A percentile compares a stretch with the other conserved stretches of the same genome.
Conservation (phyloP, 2,888 invertebrate genomes). For the Scotopteryx bipunctaria region DNA sequence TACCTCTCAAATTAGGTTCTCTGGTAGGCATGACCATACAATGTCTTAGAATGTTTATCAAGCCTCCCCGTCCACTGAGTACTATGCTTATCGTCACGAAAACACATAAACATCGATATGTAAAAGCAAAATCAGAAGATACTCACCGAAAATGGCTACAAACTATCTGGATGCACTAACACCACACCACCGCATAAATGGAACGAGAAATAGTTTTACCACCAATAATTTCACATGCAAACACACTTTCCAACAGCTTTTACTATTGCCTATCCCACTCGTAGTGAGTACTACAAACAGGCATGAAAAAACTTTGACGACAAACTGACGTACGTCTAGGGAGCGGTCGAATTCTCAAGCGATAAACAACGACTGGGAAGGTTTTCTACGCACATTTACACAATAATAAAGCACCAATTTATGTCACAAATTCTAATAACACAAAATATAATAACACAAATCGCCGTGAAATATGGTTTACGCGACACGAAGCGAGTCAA, state of each 20-base stretch:
- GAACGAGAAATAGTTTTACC: slow-evolving; percentile 77
- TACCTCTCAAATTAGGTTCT: slow-evolving; percentile 18
- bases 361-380: slow-evolving; percentile 48
- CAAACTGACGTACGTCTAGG: slow-evolving; percentile 77
- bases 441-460: slow-evolving; percentile 63
- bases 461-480: slow-evolving; percentile 66
- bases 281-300: slow-evolving; percentile 73
- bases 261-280: slow-evolving; percentile 76
- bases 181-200: slow-evolving; percentile 64
- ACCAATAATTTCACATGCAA: slow-evolving; percentile 69
- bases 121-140: slow-evolving; percentile 61
- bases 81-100: slow-evolving; percentile 44
- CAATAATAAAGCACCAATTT: slow-evolving; percentile 58
- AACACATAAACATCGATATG: slow-evolving; percentile 57
- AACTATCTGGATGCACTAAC: slow-evolving; percentile 64
- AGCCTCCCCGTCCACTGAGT: slow-evolving; percentile 39
- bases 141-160: slow-evolving; percentile 80
- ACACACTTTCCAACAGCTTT: slow-evolving; percentile 82
- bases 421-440: slow-evolving; percentile 64
- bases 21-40: slow-evolving; percentile 14
- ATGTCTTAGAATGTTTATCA: slow-evolving; percentile 32
- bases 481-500: slow-evolving; percentile 76
- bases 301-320: slow-evolving; percentile 77
- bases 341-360: slow-evolving; percentile 76
- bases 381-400: slow-evolving; percentile 55